Conservation (phyloP, 1,140 invertebrate genomes). For the Drosophila oshimai region DNA sequence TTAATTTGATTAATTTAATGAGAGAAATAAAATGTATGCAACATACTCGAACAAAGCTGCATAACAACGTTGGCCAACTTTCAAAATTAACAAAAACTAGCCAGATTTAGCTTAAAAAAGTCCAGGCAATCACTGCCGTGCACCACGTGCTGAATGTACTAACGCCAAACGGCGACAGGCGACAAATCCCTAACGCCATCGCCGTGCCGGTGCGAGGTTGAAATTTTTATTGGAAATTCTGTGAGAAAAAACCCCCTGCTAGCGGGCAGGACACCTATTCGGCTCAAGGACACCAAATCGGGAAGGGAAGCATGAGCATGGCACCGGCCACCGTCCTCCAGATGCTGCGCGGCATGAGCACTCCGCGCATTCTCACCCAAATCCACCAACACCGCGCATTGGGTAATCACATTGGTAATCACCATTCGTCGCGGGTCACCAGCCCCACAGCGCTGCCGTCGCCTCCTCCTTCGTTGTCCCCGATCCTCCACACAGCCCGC, state of each 20-base stretch:
- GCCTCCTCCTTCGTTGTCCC: background rate
- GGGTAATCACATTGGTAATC: conserved; percentile 25
- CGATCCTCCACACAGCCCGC: conserved; percentile 6
- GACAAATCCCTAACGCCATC: conserved; percentile 14
- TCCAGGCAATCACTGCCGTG: background rate
- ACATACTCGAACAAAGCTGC: no score
- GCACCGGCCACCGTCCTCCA: conserved; percentile 42
- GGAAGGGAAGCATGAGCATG: conserved; percentile 39
- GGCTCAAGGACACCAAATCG: background rate
- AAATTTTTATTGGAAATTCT: conserved; percentile 20
- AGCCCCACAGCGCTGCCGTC: background rate
- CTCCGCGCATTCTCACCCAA: conserved; percentile 19
- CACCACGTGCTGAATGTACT: conserved; percentile 19
- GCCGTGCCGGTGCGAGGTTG: conserved; percentile 23
- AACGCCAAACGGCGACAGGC: conserved; percentile 28
- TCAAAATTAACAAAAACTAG: background rate
- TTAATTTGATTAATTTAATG: no score
- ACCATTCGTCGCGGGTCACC: background rate
- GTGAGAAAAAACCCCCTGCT: conserved; percentile 8
- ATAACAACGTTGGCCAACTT: no score
- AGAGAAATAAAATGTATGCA: no score
- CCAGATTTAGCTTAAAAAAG: background rate
- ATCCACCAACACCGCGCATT: conserved; percentile 24
- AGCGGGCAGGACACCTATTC: conserved; percentile 2
- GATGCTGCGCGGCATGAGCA: conserved; percentile 38